phyloP scores from a whole-genome alignment of 2,888 invertebrate species.

The Drosophila flavopinicola region DNA sequence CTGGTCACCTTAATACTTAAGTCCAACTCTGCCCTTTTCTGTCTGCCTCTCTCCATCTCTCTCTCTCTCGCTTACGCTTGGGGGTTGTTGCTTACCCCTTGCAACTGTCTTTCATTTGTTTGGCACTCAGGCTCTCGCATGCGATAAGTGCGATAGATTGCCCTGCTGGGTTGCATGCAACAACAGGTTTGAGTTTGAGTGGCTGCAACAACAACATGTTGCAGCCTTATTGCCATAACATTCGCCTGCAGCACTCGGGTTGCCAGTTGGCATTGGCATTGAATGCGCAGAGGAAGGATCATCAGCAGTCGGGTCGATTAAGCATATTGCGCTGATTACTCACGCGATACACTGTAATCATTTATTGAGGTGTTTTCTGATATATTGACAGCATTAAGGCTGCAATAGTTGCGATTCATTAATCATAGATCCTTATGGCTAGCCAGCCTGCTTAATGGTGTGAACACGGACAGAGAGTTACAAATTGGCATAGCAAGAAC shows the following conservation, averaged over 20 bases:
- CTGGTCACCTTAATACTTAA: slow-evolving; percentile 46
- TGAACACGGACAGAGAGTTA: slow-evolving; percentile 68
- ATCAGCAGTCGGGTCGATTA: slow-evolving; percentile 30
- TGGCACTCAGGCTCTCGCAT: slow-evolving; percentile 63
- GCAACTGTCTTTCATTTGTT: not conserved
- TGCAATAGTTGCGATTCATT: slow-evolving; percentile 62
- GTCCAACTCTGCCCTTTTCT: too few species aligned
- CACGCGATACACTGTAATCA: slow-evolving; percentile 63
- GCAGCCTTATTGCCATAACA: slow-evolving; percentile 42
- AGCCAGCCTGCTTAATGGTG: slow-evolving; percentile 67
- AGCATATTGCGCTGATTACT: slow-evolving; percentile 42
- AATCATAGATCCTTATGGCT: slow-evolving; percentile 68
- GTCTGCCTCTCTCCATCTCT: not conserved
- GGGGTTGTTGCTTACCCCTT: slow-evolving; percentile 49
- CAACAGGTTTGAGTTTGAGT: slow-evolving; percentile 72
- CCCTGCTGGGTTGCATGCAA: slow-evolving; percentile 51
- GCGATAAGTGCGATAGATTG: slow-evolving; percentile 49
- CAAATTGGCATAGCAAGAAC: slow-evolving; percentile 64
- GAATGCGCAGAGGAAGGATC: slow-evolving; percentile 41
- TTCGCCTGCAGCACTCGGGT: slow-evolving; percentile 9
- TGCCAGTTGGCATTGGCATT: slow-evolving; percentile 50
- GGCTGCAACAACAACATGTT: slow-evolving; percentile 66
- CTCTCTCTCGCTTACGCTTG: slow-evolving; percentile 1
- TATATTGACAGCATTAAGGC: slow-evolving; percentile 75
- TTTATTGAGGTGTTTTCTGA: slow-evolving; percentile 62